Conservation (phyloP, 2,888 invertebrate genomes). For the Tuta absoluta region DNA sequence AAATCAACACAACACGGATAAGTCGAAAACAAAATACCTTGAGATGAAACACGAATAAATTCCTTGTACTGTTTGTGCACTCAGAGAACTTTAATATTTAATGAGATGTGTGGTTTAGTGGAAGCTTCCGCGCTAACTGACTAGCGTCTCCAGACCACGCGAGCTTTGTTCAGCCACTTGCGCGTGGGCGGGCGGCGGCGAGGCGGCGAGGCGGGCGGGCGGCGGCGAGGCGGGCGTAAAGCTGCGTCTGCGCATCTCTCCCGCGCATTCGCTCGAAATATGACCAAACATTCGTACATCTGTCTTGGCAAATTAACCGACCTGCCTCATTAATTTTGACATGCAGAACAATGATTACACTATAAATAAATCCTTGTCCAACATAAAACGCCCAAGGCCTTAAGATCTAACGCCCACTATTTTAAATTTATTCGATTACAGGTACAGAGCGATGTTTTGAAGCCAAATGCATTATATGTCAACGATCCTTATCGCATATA, state of each 20-base stretch:
- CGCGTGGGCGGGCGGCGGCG: conserved; percentile 52
- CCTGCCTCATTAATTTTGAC: conserved; percentile 58
- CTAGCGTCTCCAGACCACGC: conserved; percentile 45
- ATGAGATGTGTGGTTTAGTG: conserved; percentile 55
- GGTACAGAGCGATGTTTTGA: conserved; percentile 8
- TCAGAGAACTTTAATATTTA: conserved; percentile 18
- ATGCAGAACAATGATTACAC: conserved; percentile 35
- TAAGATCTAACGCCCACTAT: not conserved
- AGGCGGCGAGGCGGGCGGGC: conserved; percentile 53
- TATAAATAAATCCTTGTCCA: conserved; percentile 32
- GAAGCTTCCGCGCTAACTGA: conserved; percentile 72
- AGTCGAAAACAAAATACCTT: conserved; percentile 45
- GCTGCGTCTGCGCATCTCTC: conserved; percentile 52
- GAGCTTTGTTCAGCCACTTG: conserved; percentile 64
- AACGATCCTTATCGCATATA: conserved; percentile 30
- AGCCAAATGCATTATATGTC: conserved; percentile 26
- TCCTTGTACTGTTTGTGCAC: conserved; percentile 23
- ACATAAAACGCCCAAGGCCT: conserved; percentile 9
- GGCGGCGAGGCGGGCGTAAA: conserved; percentile 11
- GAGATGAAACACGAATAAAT: conserved; percentile 22
- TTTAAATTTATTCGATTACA: not conserved
- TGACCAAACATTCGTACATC: conserved; percentile 45
- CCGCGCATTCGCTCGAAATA: conserved; percentile 56
- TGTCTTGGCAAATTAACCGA: conserved; percentile 68
- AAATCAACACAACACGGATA: not conserved